These are phyloP conservation scores for Sphaerophoria taeniata DNA, from an alignment of 2,888 invertebrate genomes.

Conservation along the genomic window DNA sequence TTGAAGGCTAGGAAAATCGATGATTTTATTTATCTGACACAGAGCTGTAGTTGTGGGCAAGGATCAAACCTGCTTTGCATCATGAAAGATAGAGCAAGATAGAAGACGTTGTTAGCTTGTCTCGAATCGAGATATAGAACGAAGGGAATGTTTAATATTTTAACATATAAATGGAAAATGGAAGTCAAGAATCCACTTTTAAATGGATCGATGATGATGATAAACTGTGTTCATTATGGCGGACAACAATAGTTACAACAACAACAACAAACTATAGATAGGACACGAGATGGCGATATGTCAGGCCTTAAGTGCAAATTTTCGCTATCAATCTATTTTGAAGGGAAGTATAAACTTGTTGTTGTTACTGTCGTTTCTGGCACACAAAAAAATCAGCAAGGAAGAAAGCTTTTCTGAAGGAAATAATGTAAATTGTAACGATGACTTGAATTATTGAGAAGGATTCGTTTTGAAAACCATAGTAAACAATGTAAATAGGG, in stretches of 20 bases:
- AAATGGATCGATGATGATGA: constrained; percentile 53
- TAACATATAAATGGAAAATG: constrained; percentile 56
- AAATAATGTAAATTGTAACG: constrained; percentile 2
- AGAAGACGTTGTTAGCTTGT: constrained; percentile 4
- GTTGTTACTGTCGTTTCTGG: background rate
- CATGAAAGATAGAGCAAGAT: constrained; percentile 9
- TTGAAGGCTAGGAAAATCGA: constrained; percentile 55
- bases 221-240: constrained; percentile 39
- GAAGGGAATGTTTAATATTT: constrained; percentile 50
- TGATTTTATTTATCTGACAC: constrained; percentile 17
- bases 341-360: constrained; percentile 1
- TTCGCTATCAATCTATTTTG: constrained; percentile 19
- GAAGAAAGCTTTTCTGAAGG: background rate
- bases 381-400: constrained; percentile 4
- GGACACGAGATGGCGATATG: constrained; percentile 11
- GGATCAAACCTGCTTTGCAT: constrained; percentile 49
- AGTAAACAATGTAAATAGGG: background rate
- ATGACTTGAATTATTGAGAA: background rate
- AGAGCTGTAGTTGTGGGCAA: background rate
- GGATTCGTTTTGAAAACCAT: background rate
- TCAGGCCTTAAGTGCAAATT: constrained; percentile 42
- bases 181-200: constrained; percentile 39
- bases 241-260: constrained; percentile 8
- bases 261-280: background rate
- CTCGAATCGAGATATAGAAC: background rate